Percentiles rank a stretch among this genome's conserved stretches.
These are phyloP conservation scores for Maniola hyperantus DNA, from an alignment of 2,888 invertebrate species.

Conservation along the genomic window DNA sequence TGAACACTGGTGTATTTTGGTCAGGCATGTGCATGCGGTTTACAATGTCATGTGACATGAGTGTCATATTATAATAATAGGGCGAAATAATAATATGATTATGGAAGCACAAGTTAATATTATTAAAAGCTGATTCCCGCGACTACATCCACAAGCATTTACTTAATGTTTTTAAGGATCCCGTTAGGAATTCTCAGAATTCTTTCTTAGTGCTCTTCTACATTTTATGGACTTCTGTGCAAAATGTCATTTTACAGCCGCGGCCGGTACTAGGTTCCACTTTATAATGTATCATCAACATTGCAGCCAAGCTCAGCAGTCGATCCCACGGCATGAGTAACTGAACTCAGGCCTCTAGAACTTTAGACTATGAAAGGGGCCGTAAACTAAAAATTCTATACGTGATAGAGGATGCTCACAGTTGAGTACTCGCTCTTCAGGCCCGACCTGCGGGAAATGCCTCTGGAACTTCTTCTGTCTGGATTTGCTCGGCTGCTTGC, in stretches of 20 bases:
- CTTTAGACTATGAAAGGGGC: no score
- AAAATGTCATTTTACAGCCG: neutral
- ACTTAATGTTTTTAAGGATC: no score
- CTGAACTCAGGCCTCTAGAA: no score
- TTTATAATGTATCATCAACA: neutral
- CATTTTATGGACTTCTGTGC: no score
- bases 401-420: conserved; percentile 82
- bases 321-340: no score
- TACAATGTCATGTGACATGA: neutral
- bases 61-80: neutral
- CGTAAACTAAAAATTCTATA: neutral
- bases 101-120: no score
- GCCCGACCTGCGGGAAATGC: conserved; percentile 92
- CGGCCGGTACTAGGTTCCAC: neutral
- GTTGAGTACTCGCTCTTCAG: conserved; percentile 93
- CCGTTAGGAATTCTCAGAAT: no score
- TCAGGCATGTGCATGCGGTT: neutral
- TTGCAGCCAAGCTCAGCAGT: neutral
- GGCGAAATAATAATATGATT: neutral
- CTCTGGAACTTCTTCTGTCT: conserved; percentile 95
- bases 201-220: no score
- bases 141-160: no score
- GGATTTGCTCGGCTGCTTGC: conserved; percentile 86
- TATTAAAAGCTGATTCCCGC: no score
- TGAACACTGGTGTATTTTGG: neutral